Base-by-base conservation (phyloP, 2,113 vertebrate species). In the Brachyhypopomus gauderio region DNA sequence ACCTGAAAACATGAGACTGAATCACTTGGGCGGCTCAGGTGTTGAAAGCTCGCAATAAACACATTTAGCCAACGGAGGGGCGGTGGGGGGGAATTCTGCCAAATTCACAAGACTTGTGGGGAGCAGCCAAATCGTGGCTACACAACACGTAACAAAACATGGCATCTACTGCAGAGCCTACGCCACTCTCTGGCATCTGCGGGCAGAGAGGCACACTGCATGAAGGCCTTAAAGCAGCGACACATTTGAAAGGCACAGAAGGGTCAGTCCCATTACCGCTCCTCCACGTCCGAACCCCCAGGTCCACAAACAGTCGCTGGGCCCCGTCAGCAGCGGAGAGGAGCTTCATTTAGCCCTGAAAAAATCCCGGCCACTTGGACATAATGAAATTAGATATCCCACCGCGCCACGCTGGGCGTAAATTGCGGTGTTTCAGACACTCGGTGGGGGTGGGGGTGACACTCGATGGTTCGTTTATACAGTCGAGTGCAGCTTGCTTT, bases 51-150 rank as follows among this genome's bases (percentile, higher is more conserved):
- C 41, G 41, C 5, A 45, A 45, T 45, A 11, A 45, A 45, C 41
- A 11, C 5, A 6, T 45, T 45, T 45, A 30, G 30, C 30, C 30
- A 30, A 30, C 9, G 9, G 41, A 6, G 5, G 5, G 41, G 41
- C 5, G 5, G 41, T 6, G 3, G 12, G 45, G 45, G 45, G 45
- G 45, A 14, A 4, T 60, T 88, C 81, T 86, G 72, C 34, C 80
- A 62, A 85, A 79, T 80, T 66, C 78, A 74, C 69, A 82, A 60
- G 78, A 87, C 80, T 86, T 84, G 69, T 81, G 71, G 62, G 85
- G 48, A 64, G 84, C 84, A 87, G 87, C 88, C 85, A 81, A 83
- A 85, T 85, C 89, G 83, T 56, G 0, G 41, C 78, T 58, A 9
- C 41, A 11, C 45, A 14, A 52, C 41, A 11, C 41, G 45, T 11